A percentile compares a stretch with the other conserved stretches of the same genome.
Evolutionary conservation across 2,113 vertebrate species (phyloP).

Genomic region (Lontra canadensis): DNA sequence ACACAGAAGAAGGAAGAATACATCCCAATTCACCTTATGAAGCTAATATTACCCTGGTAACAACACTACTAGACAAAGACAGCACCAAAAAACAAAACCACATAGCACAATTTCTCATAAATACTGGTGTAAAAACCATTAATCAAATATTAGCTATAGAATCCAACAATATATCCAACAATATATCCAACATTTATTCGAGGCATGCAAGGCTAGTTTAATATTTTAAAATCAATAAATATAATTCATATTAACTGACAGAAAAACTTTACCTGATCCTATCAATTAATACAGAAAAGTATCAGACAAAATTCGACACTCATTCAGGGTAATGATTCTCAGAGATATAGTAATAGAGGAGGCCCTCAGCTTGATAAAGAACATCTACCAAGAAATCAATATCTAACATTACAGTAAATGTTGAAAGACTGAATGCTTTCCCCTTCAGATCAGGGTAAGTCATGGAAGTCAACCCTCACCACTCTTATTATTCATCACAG

Average conservation of each 20-base stretch:
- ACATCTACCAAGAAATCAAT: neutral
- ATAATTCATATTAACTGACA: neutral
- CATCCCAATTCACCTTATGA: neutral
- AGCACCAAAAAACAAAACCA: neutral
- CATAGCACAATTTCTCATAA: neutral
- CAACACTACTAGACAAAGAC: neutral
- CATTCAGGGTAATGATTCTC: neutral
- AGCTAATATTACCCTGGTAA: neutral
- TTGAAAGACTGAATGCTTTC: neutral
- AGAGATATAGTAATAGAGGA: neutral
- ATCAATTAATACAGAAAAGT: neutral
- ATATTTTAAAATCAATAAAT: slow-evolving; percentile 7
- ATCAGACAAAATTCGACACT: neutral
- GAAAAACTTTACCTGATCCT: neutral
- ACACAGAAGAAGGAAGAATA: neutral
- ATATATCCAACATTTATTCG: neutral
- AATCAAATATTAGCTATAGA: neutral
- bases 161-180: neutral
- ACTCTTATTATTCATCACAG: neutral
- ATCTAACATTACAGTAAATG: neutral
- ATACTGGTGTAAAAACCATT: neutral
- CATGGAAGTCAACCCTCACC: neutral
- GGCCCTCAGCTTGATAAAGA: neutral
- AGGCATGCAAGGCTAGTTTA: neutral
- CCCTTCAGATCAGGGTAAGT: neutral